Conservation (phyloP, 2,888 invertebrate species). For the Cephus sareptanus region DNA sequence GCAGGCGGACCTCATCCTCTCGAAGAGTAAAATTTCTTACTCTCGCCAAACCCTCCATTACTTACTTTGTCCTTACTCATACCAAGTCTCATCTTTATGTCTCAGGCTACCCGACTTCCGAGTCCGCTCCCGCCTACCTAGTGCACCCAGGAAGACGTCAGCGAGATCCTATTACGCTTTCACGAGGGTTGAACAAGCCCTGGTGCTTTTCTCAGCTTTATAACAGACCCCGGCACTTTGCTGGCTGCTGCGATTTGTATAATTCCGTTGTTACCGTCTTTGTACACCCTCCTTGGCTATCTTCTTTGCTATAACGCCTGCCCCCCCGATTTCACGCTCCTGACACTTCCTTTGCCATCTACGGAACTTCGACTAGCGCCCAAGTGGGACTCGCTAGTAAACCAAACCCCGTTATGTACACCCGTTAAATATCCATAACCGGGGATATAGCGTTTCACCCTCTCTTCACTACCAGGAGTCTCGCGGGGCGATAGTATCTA, state of each 20-base stretch:
- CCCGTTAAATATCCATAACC: slow-evolving; percentile 21
- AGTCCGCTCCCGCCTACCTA: not conserved
- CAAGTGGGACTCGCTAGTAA: slow-evolving; percentile 1
- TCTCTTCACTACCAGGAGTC: not conserved
- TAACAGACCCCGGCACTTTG: not conserved
- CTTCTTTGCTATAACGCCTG: not conserved
- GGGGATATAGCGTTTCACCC: not conserved
- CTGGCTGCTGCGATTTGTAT: slow-evolving; percentile 17
- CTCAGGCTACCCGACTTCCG: not conserved
- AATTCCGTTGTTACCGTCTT: slow-evolving; percentile 18
- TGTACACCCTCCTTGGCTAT: not conserved
- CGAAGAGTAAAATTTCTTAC: not conserved
- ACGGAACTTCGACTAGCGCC: not conserved
- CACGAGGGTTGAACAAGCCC: not conserved
- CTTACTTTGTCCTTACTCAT: not conserved
- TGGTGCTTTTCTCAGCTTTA: not conserved
- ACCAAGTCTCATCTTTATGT: not conserved
- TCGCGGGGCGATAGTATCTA: not conserved
- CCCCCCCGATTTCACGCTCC: not conserved
- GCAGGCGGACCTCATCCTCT: not conserved
- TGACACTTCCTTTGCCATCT: not conserved
- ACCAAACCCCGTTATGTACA: slow-evolving; percentile 13
- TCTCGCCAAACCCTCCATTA: not conserved
- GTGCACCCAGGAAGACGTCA: not conserved
- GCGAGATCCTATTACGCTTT: slow-evolving; percentile 1